These are phyloP conservation scores for Heliconius hortense DNA, from an alignment of 2,888 invertebrate genomes.

Conservation along the genomic window DNA sequence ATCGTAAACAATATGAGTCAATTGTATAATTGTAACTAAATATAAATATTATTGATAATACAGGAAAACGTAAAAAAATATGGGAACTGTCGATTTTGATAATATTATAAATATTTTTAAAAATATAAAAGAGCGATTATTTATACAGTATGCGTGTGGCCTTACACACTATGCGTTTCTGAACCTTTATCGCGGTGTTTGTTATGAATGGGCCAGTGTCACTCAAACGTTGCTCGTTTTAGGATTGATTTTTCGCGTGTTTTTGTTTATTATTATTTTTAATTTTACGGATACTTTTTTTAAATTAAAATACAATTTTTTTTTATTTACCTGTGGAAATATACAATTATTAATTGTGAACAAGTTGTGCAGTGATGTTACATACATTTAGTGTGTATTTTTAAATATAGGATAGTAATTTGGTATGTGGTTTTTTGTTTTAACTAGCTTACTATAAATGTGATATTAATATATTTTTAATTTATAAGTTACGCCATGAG, in stretches of 20 bases:
- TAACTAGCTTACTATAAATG: not conserved
- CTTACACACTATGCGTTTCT: constrained; percentile 45
- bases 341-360: not conserved
- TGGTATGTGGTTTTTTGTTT: constrained; percentile 25
- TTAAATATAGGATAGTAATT: constrained; percentile 16
- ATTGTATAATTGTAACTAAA: not conserved
- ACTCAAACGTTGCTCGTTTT: constrained; percentile 43
- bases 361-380: not conserved
- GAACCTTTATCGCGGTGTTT: constrained; percentile 47
- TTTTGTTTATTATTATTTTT: constrained; percentile 35
- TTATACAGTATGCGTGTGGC: constrained; percentile 34
- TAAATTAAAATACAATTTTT: too few species aligned
- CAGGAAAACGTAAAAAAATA: not conserved
- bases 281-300: not conserved
- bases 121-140: constrained; percentile 18
- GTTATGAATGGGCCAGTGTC: constrained; percentile 50
- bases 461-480: constrained; percentile 14
- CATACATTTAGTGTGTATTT: not conserved
- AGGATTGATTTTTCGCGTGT: constrained; percentile 43
- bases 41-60: not conserved
- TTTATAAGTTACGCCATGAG: constrained; percentile 1
- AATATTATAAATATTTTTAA: not conserved
- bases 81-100: not conserved
- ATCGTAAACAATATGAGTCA: constrained; percentile 18
- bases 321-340: not conserved